A percentile compares a stretch with the other conserved stretches of the same genome.
phyloP scores from a whole-genome alignment of 2,888 invertebrate genomes.

The Thymelicus acteon region DNA sequence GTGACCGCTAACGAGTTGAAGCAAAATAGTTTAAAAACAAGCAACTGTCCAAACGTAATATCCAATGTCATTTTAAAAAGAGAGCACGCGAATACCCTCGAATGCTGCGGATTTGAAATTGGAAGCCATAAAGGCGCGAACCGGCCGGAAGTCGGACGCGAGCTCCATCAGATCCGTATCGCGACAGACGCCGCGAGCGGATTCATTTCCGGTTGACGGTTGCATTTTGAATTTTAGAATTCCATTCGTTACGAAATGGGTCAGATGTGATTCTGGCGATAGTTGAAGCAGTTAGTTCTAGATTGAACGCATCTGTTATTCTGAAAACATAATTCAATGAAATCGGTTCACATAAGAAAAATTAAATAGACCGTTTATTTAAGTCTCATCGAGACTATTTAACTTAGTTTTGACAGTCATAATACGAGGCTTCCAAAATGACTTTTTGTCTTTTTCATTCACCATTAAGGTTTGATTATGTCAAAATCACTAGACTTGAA shows the following conservation, averaged over 20 bases:
- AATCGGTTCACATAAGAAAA: background rate
- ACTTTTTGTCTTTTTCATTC: too few species aligned
- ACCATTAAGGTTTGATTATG: too few species aligned
- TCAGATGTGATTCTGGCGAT: slow-evolving; percentile 30
- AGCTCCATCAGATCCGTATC: slow-evolving; percentile 82
- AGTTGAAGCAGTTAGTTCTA: slow-evolving; percentile 16
- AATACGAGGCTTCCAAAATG: too few species aligned
- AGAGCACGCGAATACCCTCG: slow-evolving; percentile 33
- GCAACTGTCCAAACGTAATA: background rate
- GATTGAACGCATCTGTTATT: slow-evolving; percentile 5
- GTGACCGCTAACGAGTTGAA: too few species aligned
- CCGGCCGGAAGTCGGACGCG: slow-evolving; percentile 75
- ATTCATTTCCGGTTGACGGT: slow-evolving; percentile 80
- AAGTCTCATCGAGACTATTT: too few species aligned
- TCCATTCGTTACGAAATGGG: slow-evolving; percentile 43
- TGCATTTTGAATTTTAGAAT: slow-evolving; percentile 80
- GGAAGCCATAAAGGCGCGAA: slow-evolving; percentile 80
- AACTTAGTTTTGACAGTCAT: too few species aligned
- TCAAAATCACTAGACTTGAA: background rate
- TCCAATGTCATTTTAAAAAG: slow-evolving; percentile 37
- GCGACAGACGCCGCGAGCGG: slow-evolving; percentile 75
- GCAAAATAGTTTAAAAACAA: too few species aligned
- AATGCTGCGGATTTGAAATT: slow-evolving; percentile 66
- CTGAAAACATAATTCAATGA: background rate
- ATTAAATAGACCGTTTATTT: too few species aligned